A percentile compares a stretch with the other conserved stretches of the same genome.
Conservation (phyloP, 1,140 invertebrate species). For the Sinella curviseta region DNA sequence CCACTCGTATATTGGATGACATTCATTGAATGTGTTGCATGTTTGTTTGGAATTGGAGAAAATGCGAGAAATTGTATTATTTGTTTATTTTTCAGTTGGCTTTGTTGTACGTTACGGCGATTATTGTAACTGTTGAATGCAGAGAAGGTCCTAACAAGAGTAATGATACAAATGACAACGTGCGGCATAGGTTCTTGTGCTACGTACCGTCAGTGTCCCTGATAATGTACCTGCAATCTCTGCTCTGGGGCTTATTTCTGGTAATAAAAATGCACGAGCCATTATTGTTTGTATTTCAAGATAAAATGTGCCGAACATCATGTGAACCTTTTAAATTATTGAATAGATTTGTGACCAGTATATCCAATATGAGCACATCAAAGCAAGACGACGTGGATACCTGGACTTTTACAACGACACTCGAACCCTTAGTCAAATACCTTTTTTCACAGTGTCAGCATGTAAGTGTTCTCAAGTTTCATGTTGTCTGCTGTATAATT, state of each 20-base stretch:
- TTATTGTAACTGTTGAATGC: constrained; percentile 2
- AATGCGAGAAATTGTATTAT: not conserved
- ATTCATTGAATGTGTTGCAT: not conserved
- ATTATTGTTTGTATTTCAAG: too few relatives aligned
- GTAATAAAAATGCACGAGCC: constrained; percentile 36
- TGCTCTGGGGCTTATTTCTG: constrained; percentile 42
- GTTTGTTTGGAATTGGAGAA: not conserved
- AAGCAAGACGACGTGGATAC: constrained; percentile 42
- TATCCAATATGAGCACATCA: constrained; percentile 47
- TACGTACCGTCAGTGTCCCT: constrained; percentile 36
- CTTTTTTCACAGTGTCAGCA: constrained; percentile 46
- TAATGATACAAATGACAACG: not conserved
- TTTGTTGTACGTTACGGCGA: not conserved
- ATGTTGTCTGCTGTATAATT: not conserved
- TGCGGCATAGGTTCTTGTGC: not conserved
- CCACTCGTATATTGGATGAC: not conserved
- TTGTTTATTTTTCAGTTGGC: constrained; percentile 1
- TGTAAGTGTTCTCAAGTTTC: constrained; percentile 46
- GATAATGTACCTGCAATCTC: constrained; percentile 42
- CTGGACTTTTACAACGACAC: constrained; percentile 44
- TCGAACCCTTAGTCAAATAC: constrained; percentile 41
- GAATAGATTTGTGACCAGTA: constrained; percentile 48
- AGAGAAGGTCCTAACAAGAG: not conserved
- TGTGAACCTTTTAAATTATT: too few relatives aligned
- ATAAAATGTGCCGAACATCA: too few relatives aligned